Percentiles rank a stretch among this genome's conserved stretches.
Evolutionary conservation across 1,140 invertebrate species (phyloP).

Genomic region (Telenomus remus): DNA sequence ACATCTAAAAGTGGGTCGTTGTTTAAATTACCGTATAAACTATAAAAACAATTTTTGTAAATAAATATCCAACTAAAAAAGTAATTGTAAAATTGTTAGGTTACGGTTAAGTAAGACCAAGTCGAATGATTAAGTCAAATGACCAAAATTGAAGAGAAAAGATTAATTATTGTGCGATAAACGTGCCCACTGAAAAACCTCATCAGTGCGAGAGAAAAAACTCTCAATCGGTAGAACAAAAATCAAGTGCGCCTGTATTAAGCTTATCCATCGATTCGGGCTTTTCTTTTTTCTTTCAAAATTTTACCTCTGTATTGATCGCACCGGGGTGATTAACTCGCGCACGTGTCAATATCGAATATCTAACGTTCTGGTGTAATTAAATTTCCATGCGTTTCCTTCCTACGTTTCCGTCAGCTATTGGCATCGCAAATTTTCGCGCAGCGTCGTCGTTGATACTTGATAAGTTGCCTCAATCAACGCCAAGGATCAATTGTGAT

Average conservation of each 20-base stretch:
- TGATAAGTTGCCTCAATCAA: no score
- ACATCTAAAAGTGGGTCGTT: no score
- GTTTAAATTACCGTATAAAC: no score
- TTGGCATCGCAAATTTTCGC: no score
- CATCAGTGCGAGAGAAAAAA: constrained; percentile 20
- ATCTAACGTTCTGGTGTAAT: constrained; percentile 28
- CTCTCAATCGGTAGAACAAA: background rate
- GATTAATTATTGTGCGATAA: constrained; percentile 35
- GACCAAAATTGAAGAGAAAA: constrained; percentile 26
- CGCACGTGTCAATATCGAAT: constrained; percentile 4
- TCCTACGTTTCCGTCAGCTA: no score
- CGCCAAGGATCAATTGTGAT: no score
- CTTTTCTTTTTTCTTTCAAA: constrained; percentile 12
- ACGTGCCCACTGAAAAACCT: constrained; percentile 26
- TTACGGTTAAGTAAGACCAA: no score
- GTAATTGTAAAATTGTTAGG: no score
- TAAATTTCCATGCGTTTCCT: constrained; percentile 35
- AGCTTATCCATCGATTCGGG: constrained; percentile 8
- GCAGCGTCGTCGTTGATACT: no score
- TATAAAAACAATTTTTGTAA: no score
- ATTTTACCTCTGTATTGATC: constrained; percentile 19
- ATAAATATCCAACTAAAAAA: no score
- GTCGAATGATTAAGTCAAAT: constrained; percentile 30
- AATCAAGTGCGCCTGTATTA: constrained; percentile 18
- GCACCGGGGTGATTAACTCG: constrained; percentile 16